Conservation (phyloP, 2,888 invertebrate species). For the Andrena dorsata region DNA sequence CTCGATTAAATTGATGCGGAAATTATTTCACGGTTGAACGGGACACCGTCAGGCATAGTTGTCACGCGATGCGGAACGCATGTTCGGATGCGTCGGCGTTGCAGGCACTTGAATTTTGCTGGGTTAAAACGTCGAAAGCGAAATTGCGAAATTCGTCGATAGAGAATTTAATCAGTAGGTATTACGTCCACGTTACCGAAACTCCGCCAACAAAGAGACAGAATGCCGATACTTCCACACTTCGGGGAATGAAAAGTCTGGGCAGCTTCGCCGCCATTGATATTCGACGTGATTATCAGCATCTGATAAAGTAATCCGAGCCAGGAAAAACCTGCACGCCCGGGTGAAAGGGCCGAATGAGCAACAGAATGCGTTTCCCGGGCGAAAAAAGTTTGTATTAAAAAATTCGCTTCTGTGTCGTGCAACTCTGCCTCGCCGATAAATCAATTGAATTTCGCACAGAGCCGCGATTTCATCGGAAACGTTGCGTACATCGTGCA, state of each 20-base stretch:
- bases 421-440: slow-evolving; percentile 9
- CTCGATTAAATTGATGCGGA: slow-evolving; percentile 24
- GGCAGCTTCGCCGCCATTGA: too few relatives aligned
- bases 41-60: slow-evolving; percentile 46
- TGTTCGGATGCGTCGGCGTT: not conserved
- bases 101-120: slow-evolving; percentile 4
- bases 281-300: too few relatives aligned
- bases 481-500: slow-evolving; percentile 33
- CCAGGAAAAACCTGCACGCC: not conserved
- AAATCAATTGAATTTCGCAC: slow-evolving; percentile 41
- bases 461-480: slow-evolving; percentile 20
- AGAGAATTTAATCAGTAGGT: slow-evolving; percentile 12
- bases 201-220: too few relatives aligned
- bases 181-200: not conserved
- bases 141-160: slow-evolving; percentile 30
- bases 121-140: slow-evolving; percentile 23
- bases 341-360: too few relatives aligned
- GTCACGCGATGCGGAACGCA: slow-evolving; percentile 29
- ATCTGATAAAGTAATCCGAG: too few relatives aligned
- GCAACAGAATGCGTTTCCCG: too few relatives aligned
- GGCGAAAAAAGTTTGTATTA: not conserved
- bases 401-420: not conserved
- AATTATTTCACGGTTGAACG: slow-evolving; percentile 59
- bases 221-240: too few relatives aligned
- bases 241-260: too few relatives aligned